Percentiles rank a stretch among this genome's conserved stretches.
phyloP scores from a whole-genome alignment of 1,140 invertebrate genomes.

The Aricia agestis region DNA sequence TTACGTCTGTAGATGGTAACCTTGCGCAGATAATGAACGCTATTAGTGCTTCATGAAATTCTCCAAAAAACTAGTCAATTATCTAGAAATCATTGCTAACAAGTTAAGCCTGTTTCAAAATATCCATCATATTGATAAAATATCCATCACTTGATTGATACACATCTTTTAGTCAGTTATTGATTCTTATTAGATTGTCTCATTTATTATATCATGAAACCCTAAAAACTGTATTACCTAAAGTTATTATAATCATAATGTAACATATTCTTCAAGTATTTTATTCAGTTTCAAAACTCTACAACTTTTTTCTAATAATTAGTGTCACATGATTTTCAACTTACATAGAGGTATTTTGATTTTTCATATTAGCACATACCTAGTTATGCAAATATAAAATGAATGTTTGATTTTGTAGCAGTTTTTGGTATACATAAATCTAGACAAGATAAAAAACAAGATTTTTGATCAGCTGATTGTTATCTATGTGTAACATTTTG shows the following conservation, averaged over 20 bases:
- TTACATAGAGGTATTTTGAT: background rate
- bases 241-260: no score
- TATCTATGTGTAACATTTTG: background rate
- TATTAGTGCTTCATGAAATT: background rate
- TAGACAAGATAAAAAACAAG: background rate
- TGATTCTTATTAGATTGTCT: no score
- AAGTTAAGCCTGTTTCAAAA: background rate
- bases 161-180: no score
- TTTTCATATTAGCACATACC: background rate
- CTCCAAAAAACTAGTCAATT: background rate
- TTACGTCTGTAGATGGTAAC: background rate
- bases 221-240: no score
- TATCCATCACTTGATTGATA: no score
- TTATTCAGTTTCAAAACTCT: no score
- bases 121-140: no score
- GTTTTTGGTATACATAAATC: background rate
- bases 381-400: background rate
- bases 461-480: background rate
- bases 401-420: background rate
- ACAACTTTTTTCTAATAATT: no score
- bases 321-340: background rate
- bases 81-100: background rate
- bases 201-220: no score
- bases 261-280: no score
- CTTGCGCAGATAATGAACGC: background rate